Base-by-base conservation (phyloP, 2,113 vertebrate species). In the Centropus unirufus region DNA sequence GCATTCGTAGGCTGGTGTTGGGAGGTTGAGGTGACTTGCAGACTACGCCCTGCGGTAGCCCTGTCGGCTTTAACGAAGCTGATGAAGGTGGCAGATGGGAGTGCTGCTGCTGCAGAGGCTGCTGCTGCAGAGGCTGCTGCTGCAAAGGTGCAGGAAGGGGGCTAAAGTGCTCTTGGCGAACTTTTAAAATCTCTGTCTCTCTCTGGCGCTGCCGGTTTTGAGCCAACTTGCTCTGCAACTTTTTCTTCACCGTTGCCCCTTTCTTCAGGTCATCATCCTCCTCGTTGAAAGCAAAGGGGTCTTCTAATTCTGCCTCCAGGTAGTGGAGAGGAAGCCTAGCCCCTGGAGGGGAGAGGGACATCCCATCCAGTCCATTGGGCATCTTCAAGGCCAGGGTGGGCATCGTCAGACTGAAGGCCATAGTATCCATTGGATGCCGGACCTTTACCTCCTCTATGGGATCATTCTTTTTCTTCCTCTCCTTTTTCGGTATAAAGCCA, bases 401-500 rank as follows among this genome's bases (percentile, higher is more conserved):
- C 96, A 99, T 98, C 8, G 99, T 98, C 96, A 99, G 98, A 97
- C 99, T 99, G 89, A 99, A 98, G 76, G 99, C 99, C 97, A 99
- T 98, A 51, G 98, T 98, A 97, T 99, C 99, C 98, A 99, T 98
- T 95, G 99, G 99, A 96, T 98, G 98, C 95, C 98, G 97, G 67
- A 98, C 98, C 95, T 99, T 99, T 69, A 99, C 98, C 61, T 99
- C 99, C 91, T 99, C 99, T 98, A 99, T 94, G 84, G 98, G 97
- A 87, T 99, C 99, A 76, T 99, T 99, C 98, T 99, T 99, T 98
- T 99, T 99, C 98, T 99, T 99, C 93, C 99, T 98, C 97, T 99
- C 99, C 97, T 99, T 99, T 98, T 99, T 99, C 88, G 99, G 99
- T 98, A 99, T 99, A 97, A 99, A 99, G 95, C 99, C 99, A 91